Evolutionary conservation across 1,140 invertebrate genomes (phyloP).

Genomic region (Drosophila trapezifrons): DNA sequence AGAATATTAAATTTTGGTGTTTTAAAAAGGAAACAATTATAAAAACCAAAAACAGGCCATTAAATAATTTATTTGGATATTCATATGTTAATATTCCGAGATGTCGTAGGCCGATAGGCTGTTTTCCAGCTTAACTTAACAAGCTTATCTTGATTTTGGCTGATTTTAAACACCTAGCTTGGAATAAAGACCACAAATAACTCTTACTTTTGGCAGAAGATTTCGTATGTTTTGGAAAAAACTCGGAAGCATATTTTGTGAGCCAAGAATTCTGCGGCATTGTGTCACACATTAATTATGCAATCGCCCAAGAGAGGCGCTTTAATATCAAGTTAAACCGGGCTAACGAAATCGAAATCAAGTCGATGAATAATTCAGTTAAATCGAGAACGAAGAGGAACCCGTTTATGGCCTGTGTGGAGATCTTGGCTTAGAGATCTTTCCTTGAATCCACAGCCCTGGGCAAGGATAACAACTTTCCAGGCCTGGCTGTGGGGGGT

Average conservation of each 20-base stretch:
- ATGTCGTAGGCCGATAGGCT: background rate
- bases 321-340: slow-evolving; percentile 47
- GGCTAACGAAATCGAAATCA: slow-evolving; percentile 44
- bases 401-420: slow-evolving; percentile 14
- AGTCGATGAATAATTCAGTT: slow-evolving; percentile 38
- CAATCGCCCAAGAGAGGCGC: slow-evolving; percentile 26
- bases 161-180: background rate
- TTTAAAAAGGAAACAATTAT: background rate
- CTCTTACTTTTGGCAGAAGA: slow-evolving; percentile 20
- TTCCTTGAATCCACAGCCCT: slow-evolving; percentile 21
- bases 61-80: background rate
- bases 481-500: background rate
- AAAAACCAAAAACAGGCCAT: background rate
- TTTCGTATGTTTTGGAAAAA: background rate
- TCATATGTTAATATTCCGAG: slow-evolving; percentile 20
- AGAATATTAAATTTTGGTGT: background rate
- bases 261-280: slow-evolving; percentile 15
- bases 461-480: slow-evolving; percentile 43
- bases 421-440: slow-evolving; percentile 5
- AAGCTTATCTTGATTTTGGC: background rate
- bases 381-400: slow-evolving; percentile 35
- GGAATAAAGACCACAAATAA: background rate
- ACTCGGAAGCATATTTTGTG: slow-evolving; percentile 6
- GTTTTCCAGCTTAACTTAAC: background rate
- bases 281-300: slow-evolving; percentile 47